Conservation (phyloP, 2,113 vertebrate genomes). For the Proteles cristata region DNA sequence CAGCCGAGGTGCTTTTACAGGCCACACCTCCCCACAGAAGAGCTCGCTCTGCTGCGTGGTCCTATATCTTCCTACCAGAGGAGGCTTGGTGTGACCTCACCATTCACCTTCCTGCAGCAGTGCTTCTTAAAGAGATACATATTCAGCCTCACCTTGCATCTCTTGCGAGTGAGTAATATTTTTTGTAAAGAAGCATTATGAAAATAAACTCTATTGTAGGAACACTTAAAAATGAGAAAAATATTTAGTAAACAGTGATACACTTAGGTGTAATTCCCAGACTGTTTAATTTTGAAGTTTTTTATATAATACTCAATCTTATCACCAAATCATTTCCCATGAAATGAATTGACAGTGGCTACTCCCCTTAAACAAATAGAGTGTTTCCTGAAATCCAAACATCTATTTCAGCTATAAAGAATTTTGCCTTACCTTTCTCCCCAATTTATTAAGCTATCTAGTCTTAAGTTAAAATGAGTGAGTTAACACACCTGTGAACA, state of each 20-base stretch:
- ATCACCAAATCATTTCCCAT: background rate
- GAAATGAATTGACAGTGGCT: background rate
- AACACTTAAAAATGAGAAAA: conserved; percentile 17
- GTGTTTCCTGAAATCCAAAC: background rate
- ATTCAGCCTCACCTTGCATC: conserved; percentile 99
- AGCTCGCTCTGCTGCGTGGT: conserved; percentile 98
- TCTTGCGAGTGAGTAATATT: conserved; percentile 93
- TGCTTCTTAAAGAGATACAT: conserved; percentile 98
- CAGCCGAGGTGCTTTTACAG: conserved; percentile 97
- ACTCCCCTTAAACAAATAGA: background rate
- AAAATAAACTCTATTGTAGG: background rate
- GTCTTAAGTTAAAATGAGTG: background rate
- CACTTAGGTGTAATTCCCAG: background rate
- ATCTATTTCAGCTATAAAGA: background rate
- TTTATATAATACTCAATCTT: background rate
- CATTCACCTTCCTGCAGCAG: conserved; percentile 97
- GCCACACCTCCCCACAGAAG: conserved; percentile 97
- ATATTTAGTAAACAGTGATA: background rate
- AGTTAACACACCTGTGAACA: background rate
- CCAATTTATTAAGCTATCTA: background rate
- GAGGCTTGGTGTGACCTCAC: conserved; percentile 99
- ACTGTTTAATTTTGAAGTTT: background rate
- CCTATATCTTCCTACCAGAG: conserved; percentile 98
- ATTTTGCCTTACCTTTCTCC: background rate
- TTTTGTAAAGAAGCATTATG: background rate